Evolutionary conservation across 2,113 vertebrate genomes (phyloP), one percentile per base, ranked within the genome.

Genomic region (Oryzias curvinotus): DNA sequence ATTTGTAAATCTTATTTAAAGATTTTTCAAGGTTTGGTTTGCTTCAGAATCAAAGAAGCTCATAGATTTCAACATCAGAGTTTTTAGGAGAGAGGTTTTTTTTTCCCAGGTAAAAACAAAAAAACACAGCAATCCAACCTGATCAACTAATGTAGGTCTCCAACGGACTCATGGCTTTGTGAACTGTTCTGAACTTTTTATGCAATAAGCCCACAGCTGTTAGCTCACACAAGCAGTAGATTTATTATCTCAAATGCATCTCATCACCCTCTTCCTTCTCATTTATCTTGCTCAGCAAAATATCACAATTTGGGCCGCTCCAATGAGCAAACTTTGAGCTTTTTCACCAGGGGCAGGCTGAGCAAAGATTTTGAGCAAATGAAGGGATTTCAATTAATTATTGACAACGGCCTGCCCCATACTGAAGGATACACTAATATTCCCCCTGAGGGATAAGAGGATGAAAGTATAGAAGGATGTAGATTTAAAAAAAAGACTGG

Each of bases 311-410:
- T 46, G 14, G 18, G 65, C 55, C 28, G 16, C 52, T 68, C 50
- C 54, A 73, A 75, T 73, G 60, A 68, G 60, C 68, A 75, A 79
- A 78, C 60, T 77, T 80, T 71, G 62, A 41, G 64, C 60, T 63
- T 65, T 82, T 80, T 76, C 69, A 71, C 68, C 59, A 48, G 14
- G 52, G 77, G 66, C 72, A 58, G 60, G 49, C 49, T 69, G 58
- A 68, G 67, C 71, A 57, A 65, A 81, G 73, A 75, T 70, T 66
- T 69, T 52, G 57, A 80, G 75, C 75, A 82, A 80, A 83, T 80
- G 76, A 85, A 83, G 74, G 85, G 82, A 87, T 89, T 85, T 85
- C 77, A 87, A 83, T 85, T 86, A 73, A 85, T 84, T 75, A 85
- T 76, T 85, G 84, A 79, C 74, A 67, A 73, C 69, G 65, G 75